Evolutionary conservation across 1,140 invertebrate genomes (phyloP), one percentile per base, ranked within the genome.

Genomic region (Megathymus violae): DNA sequence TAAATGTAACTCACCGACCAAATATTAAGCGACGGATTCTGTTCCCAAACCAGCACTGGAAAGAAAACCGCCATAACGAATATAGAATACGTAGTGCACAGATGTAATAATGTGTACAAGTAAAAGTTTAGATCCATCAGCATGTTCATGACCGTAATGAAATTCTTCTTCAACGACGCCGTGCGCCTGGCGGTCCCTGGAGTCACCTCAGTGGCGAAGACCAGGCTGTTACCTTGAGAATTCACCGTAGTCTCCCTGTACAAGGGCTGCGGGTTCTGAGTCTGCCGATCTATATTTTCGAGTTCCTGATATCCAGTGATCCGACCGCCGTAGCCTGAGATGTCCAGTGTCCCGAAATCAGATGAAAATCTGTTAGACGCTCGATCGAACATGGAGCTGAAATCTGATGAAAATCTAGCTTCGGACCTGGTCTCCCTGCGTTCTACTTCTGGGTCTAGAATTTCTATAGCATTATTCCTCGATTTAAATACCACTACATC

Each of bases 191-290:
- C 78, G 1, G 88, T 88, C 7, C 88, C 89, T 0, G 74, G 74
- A 6, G 81, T 78, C 15, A 83, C 56, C 50, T 89, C 78, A 4
- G 77, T 62, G 0, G 81, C 69, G 52, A 91, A 91, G 0, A 83
- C 78, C 3, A 91, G 61, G 40, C 67, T 75, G 7, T 69, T 73
- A 6, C 76, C 64, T 3, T 48, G 22, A 43, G 85, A 76, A 41
- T 85, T 73, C 0, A 91, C 78, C 4, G 90, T 91, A 0, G 89
- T 91, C 64, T 91, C 91, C 64, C 89, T 85, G 38, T 91, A 91
- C 27, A 92, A 56, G 0, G 89, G 87, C 41, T 90, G 82, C 17
- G 88, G 89, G 36, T 77, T 70, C 7, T 80, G 74, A 0, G 27
- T 66, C 13, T 74, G 74, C 36, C 82, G 76, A 13, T 91, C 83